Evolutionary conservation across 2,113 vertebrate genomes (phyloP).

Genomic region (Neotragus pygmaeus): DNA sequence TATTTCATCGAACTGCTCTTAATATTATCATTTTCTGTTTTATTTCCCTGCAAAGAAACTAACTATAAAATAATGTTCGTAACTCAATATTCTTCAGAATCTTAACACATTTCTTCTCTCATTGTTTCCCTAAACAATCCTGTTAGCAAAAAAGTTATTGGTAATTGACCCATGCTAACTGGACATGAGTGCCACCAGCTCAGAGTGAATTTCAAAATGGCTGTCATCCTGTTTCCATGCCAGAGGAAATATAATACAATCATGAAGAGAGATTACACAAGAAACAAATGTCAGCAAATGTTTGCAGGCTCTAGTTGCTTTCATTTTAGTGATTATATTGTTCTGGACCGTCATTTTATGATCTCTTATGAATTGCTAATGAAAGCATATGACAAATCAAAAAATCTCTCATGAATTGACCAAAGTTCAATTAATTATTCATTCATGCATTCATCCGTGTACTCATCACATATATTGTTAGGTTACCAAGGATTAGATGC

Average conservation of each 20-base stretch:
- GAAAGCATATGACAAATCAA: not conserved
- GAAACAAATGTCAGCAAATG: not conserved
- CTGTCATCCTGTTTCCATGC: not conserved
- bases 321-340: not conserved
- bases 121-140: conserved; percentile 23
- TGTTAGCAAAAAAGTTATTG: not conserved
- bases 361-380: not conserved
- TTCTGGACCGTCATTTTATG: not conserved
- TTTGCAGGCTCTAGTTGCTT: not conserved
- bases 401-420: not conserved
- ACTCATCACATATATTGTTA: not conserved
- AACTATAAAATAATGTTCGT: conserved; percentile 38
- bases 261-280: not conserved
- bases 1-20: conserved; percentile 51
- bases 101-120: conserved; percentile 28
- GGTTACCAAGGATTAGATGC: not conserved
- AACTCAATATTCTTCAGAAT: conserved; percentile 18
- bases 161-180: not conserved
- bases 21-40: conserved; percentile 56
- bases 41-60: conserved; percentile 34
- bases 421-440: not conserved
- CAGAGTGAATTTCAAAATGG: conserved; percentile 29
- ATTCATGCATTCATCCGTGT: not conserved
- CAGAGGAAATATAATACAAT: not conserved
- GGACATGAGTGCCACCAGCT: not conserved